These are phyloP conservation scores for Sebastes goodei DNA, from an alignment of 2,797 vertebrate species.

Conservation along the genomic window DNA sequence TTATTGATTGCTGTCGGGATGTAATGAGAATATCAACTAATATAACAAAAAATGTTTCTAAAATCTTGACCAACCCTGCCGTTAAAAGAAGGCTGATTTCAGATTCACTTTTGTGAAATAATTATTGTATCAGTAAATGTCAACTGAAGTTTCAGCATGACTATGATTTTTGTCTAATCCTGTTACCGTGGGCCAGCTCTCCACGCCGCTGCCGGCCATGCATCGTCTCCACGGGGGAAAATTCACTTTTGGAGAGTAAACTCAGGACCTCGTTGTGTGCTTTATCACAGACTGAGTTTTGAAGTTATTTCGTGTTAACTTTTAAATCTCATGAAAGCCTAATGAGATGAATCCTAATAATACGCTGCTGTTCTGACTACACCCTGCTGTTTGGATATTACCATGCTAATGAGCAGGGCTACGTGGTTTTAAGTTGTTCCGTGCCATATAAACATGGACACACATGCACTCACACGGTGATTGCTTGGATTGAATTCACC, in stretches of 20 bases:
- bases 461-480: conserved; percentile 45
- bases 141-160: conserved; percentile 35
- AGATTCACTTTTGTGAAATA: conserved; percentile 1
- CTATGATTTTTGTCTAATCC: conserved; percentile 42
- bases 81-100: conserved; percentile 21
- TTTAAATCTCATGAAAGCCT: conserved; percentile 87
- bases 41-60: no score
- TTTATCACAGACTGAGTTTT: conserved; percentile 67
- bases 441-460: conserved; percentile 68
- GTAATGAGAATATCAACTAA: no score
- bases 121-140: conserved; percentile 45
- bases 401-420: conserved; percentile 83
- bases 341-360: conserved; percentile 86
- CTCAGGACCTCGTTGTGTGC: conserved; percentile 44
- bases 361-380: conserved; percentile 70
- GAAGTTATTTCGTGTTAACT: conserved; percentile 77
- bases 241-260: conserved; percentile 56
- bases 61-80: no score
- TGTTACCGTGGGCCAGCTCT: conserved; percentile 31
- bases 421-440: conserved; percentile 74
- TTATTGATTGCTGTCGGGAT: no score
- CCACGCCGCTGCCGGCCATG: conserved; percentile 20
- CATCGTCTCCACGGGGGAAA: conserved; percentile 35
- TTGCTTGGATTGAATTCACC: conserved; percentile 39
- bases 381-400: conserved; percentile 85